Percentiles rank a stretch among this genome's conserved stretches.
Conservation (phyloP, 2,888 invertebrate species). For the Eucera pruinosa region DNA sequence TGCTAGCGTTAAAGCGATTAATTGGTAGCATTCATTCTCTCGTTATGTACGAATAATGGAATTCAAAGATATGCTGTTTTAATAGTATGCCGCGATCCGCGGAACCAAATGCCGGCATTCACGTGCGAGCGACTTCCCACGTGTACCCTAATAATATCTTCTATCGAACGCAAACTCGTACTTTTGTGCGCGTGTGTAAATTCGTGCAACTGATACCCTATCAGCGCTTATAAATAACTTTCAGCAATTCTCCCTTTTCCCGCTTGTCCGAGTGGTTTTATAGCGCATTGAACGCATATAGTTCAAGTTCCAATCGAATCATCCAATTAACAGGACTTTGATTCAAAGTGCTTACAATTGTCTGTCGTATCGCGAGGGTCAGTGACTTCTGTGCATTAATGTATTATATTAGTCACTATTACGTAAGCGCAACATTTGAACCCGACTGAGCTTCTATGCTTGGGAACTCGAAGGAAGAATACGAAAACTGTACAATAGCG, state of each 20-base stretch:
- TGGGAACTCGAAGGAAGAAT: too few species aligned
- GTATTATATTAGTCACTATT: too few species aligned
- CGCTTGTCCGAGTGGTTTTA: constrained; percentile 40
- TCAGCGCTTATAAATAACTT: constrained; percentile 56
- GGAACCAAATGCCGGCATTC: constrained; percentile 53
- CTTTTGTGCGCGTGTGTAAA: constrained; percentile 75
- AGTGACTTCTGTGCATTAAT: too few species aligned
- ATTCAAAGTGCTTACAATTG: too few species aligned
- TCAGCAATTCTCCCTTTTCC: constrained; percentile 5
- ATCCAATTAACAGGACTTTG: neutral
- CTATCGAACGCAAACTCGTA: constrained; percentile 56
- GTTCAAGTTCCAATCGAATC: constrained; percentile 24
- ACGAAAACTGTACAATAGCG: too few species aligned
- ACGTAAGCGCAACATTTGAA: too few species aligned
- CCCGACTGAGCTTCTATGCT: too few species aligned
- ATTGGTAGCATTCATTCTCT: constrained; percentile 25
- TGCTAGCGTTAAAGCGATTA: constrained; percentile 12
- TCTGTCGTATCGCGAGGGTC: too few species aligned
- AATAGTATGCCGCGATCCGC: constrained; percentile 42
- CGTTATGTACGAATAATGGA: constrained; percentile 30
- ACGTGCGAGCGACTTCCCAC: constrained; percentile 53
- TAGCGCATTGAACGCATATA: constrained; percentile 22
- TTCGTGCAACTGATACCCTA: constrained; percentile 47
- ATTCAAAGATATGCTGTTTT: constrained; percentile 19
- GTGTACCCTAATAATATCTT: constrained; percentile 55